phyloP scores from a whole-genome alignment of 2,797 vertebrate genomes.

The Microhierax caerulescens region DNA sequence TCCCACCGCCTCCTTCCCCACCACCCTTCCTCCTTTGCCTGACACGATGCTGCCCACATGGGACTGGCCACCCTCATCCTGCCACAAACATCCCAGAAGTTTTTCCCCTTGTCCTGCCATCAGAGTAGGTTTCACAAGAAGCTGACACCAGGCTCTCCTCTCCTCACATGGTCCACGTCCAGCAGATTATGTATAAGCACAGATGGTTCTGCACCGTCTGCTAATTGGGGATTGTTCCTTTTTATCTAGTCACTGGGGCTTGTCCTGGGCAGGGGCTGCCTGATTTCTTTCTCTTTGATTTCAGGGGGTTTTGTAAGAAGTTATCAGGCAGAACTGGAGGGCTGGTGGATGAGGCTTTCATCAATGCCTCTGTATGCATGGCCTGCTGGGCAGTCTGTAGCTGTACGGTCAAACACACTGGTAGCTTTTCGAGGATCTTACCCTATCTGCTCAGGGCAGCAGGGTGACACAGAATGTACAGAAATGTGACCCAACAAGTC shows the following conservation, averaged over 20 bases:
- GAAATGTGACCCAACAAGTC: not conserved
- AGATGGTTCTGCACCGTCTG: not conserved
- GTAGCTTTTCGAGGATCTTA: not conserved
- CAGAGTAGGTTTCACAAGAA: not conserved
- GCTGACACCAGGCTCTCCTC: not conserved
- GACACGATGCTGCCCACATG: not conserved
- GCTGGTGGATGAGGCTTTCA: not conserved
- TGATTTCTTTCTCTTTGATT: constrained; percentile 15
- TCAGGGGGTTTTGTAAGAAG: constrained; percentile 29
- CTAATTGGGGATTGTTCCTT: constrained; percentile 23
- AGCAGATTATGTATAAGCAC: not conserved
- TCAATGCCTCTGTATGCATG: not conserved
- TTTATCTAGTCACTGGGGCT: constrained; percentile 35
- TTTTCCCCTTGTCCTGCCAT: not conserved
- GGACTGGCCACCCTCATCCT: not conserved
- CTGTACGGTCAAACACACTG: not conserved
- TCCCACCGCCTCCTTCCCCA: not conserved
- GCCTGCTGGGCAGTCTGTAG: not conserved
- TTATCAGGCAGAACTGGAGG: not conserved
- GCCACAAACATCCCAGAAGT: not conserved
- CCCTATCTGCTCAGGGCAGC: not conserved
- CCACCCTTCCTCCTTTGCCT: not conserved
- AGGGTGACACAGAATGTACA: not conserved
- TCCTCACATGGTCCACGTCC: not conserved
- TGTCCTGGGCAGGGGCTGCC: not conserved